These are phyloP conservation scores for Oryctes rhinoceros DNA, from an alignment of 1,140 invertebrate species.

Conservation along the genomic window DNA sequence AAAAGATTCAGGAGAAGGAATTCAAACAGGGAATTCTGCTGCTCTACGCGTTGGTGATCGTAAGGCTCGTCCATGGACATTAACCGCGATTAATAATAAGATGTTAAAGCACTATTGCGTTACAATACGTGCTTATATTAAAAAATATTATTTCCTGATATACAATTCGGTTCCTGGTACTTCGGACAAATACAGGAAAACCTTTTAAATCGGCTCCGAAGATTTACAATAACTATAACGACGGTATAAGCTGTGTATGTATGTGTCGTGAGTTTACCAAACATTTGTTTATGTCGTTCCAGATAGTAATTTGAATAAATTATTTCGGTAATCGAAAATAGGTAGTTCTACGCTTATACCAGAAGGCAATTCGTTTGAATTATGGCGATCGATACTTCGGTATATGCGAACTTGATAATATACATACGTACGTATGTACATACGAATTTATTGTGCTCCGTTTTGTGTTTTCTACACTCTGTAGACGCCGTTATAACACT, in stretches of 20 bases:
- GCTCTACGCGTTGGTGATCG: too few species aligned
- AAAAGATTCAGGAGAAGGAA: too few species aligned
- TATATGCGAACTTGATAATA: neutral
- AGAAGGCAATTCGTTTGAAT: constrained; percentile 13
- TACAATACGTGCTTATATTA: too few species aligned
- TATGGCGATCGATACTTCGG: constrained; percentile 21
- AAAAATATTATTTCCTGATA: too few species aligned
- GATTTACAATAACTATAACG: neutral
- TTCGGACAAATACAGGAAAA: neutral
- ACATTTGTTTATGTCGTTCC: constrained; percentile 15
- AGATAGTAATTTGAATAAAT: constrained; percentile 29
- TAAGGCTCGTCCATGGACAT: too few species aligned
- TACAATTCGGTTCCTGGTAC: neutral
- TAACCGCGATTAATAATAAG: too few species aligned
- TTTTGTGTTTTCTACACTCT: too few species aligned
- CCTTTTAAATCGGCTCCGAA: neutral
- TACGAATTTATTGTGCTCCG: too few species aligned
- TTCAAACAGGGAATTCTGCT: too few species aligned
- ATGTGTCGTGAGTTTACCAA: neutral
- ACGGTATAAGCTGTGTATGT: neutral
- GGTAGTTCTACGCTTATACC: neutral
- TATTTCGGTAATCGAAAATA: constrained; percentile 9
- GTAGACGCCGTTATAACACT: too few species aligned
- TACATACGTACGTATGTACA: neutral
- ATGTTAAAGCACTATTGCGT: too few species aligned